A percentile compares a stretch with the other conserved stretches of the same genome.
These are phyloP conservation scores for Liopterus haemorrhoidalis DNA, from an alignment of 2,888 invertebrate genomes.

Conservation along the genomic window DNA sequence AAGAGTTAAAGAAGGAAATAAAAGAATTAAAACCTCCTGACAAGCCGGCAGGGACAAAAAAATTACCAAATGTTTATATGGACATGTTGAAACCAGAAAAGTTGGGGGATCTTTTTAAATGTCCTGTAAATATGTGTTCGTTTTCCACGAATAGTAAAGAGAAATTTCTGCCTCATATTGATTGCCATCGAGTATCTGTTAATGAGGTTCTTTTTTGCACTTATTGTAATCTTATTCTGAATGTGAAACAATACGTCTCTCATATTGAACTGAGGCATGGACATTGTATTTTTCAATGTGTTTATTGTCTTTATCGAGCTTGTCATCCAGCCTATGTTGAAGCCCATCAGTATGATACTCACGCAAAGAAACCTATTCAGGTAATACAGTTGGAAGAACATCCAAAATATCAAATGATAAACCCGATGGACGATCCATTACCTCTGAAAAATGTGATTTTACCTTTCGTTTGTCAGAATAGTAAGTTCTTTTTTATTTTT, in stretches of 20 bases:
- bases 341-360: constrained; percentile 49
- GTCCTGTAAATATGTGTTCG: constrained; percentile 49
- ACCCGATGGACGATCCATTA: not conserved
- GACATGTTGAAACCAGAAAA: constrained; percentile 42
- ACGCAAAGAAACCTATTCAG: constrained; percentile 28
- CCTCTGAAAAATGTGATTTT: constrained; percentile 24
- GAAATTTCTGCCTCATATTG: constrained; percentile 45
- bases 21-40: too few relatives aligned
- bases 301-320: constrained; percentile 63
- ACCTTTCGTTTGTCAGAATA: constrained; percentile 34
- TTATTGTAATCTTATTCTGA: constrained; percentile 49
- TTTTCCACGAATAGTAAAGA: constrained; percentile 44
- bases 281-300: constrained; percentile 57
- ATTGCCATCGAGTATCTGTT: constrained; percentile 41
- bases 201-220: constrained; percentile 50
- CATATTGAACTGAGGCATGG: constrained; percentile 61
- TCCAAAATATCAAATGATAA: too few relatives aligned
- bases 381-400: constrained; percentile 32
- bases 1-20: too few relatives aligned
- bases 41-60: too few relatives aligned
- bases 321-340: constrained; percentile 54
- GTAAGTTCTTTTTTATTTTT: constrained; percentile 26
- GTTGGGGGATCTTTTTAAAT: constrained; percentile 50
- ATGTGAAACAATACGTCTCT: too few relatives aligned
- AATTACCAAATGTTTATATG: constrained; percentile 34